These are phyloP conservation scores for Pogonus chalceus DNA, from an alignment of 1,140 invertebrate genomes.

Conservation along the genomic window DNA sequence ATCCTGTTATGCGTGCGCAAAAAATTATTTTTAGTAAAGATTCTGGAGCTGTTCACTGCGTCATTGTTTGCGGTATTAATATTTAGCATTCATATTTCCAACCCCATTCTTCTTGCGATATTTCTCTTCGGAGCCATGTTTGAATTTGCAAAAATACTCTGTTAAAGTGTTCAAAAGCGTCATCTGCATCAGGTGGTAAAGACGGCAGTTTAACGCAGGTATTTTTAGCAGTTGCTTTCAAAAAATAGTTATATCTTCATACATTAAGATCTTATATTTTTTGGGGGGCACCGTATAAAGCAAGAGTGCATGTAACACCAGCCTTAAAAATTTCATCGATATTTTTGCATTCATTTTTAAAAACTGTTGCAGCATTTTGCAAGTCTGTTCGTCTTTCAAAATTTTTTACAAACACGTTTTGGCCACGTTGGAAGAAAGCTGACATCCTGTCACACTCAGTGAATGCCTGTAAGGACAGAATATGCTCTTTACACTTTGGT, in stretches of 20 bases:
- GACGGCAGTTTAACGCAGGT: no score
- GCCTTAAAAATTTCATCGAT: conserved; percentile 21
- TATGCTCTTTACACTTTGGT: conserved; percentile 22
- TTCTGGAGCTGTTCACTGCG: conserved; percentile 19
- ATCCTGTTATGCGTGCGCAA: conserved; percentile 23
- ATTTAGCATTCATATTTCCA: conserved; percentile 18
- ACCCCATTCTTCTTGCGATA: conserved; percentile 20
- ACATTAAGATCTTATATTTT: conserved; percentile 20
- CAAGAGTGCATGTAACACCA: conserved; percentile 18
- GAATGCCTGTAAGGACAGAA: conserved; percentile 22
- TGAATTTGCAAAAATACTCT: conserved; percentile 25
- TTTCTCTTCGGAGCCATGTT: conserved; percentile 19
- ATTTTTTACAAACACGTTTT: conserved; percentile 21
- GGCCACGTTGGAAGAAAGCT: conserved; percentile 19
- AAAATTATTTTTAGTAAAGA: conserved; percentile 22
- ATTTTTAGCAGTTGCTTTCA: no score
- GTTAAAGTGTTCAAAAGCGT: conserved; percentile 21
- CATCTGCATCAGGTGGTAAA: conserved; percentile 21
- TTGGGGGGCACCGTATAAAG: conserved; percentile 18
- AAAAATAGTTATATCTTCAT: no score
- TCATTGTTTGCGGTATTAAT: conserved; percentile 18
- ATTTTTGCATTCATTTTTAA: conserved; percentile 19
- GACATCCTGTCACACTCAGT: conserved; percentile 22
- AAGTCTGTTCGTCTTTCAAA: conserved; percentile 21
- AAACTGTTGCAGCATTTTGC: conserved; percentile 18